These are phyloP conservation scores for Charina bottae DNA, from an alignment of 2,113 vertebrate genomes.

Conservation along the genomic window DNA sequence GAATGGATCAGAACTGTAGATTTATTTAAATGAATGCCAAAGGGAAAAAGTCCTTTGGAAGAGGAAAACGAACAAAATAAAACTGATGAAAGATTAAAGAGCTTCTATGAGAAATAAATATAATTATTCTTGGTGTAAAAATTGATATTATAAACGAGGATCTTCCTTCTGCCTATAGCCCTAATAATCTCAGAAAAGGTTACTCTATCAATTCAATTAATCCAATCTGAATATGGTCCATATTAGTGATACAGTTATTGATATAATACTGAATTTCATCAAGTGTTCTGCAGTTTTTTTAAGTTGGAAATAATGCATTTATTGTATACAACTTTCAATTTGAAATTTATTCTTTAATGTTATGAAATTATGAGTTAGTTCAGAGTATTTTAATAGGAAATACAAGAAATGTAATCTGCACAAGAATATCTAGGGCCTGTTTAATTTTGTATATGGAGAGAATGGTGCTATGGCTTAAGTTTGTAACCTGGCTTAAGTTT, in stretches of 20 bases:
- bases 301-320: neutral
- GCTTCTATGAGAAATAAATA: neutral
- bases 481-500: neutral
- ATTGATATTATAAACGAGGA: neutral
- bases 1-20: neutral
- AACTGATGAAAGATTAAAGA: conserved; percentile 1
- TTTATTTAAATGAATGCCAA: neutral
- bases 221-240: neutral
- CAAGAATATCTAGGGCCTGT: neutral
- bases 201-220: neutral
- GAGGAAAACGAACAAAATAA: neutral
- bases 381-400: neutral
- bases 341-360: neutral
- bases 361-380: neutral
- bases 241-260: neutral
- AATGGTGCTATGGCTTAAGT: neutral
- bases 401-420: neutral
- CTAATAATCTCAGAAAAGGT: neutral
- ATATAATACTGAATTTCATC: neutral
- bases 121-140: neutral
- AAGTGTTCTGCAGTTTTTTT: neutral
- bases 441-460: neutral
- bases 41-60: neutral
- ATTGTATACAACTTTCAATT: neutral
- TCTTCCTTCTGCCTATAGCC: neutral